These are phyloP conservation scores for Acleris emargana DNA, from an alignment of 2,888 invertebrate genomes.

Conservation along the genomic window DNA sequence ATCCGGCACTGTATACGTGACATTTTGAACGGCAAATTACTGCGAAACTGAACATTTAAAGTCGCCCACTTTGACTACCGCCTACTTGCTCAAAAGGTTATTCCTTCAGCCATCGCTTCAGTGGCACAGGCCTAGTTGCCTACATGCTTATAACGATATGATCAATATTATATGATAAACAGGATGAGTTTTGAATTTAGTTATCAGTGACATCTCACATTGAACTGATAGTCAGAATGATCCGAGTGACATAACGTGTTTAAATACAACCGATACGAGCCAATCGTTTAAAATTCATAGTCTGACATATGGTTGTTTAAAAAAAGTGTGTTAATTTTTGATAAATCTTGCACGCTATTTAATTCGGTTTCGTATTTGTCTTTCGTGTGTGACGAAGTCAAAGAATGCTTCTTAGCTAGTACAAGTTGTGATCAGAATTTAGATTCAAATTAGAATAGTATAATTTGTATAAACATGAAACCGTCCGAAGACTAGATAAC, in stretches of 20 bases:
- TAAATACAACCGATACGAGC: conserved; percentile 21
- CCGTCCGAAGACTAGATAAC: conserved; percentile 18
- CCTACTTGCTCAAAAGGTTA: background rate
- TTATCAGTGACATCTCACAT: conserved; percentile 20
- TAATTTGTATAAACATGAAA: conserved; percentile 11
- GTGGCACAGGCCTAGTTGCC: too few species aligned
- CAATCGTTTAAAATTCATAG: conserved; percentile 1
- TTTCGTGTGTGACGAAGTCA: too few species aligned
- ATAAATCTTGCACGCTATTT: background rate
- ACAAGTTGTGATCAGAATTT: conserved; percentile 4
- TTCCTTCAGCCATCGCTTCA: too few species aligned
- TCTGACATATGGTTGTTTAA: conserved; percentile 5
- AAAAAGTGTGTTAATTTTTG: background rate
- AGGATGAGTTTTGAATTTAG: conserved; percentile 12
- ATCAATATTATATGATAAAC: conserved; percentile 4
- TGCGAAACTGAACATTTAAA: background rate
- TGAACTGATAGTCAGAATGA: conserved; percentile 17
- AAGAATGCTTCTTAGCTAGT: conserved; percentile 12
- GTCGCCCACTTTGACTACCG: conserved; percentile 5
- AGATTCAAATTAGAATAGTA: background rate
- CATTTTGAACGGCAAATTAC: background rate
- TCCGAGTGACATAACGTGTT: conserved; percentile 30
- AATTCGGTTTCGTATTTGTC: too few species aligned
- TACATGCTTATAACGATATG: background rate
- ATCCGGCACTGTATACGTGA: background rate